phyloP scores from a whole-genome alignment of 2,888 invertebrate species.

The Acanthoscelides obtectus region DNA sequence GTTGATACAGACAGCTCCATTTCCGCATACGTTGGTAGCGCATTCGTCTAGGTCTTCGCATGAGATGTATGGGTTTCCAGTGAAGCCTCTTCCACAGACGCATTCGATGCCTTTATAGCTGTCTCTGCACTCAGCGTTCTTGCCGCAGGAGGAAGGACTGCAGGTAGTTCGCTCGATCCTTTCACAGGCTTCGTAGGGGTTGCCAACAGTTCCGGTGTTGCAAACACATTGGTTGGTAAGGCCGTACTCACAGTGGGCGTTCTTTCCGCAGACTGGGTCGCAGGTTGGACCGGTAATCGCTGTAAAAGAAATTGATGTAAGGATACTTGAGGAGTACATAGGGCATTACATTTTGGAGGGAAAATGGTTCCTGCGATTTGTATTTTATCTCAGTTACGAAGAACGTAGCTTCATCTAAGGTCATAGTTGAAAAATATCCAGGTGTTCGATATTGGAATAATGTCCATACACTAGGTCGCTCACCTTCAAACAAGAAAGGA shows the following conservation, averaged over 20 bases:
- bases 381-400: too few species aligned
- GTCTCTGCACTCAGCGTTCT: conserved; percentile 74
- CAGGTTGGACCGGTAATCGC: conserved; percentile 75
- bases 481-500: too few species aligned
- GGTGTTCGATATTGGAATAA: too few species aligned
- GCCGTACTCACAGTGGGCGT: conserved; percentile 85
- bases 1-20: conserved; percentile 86
- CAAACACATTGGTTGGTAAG: conserved; percentile 74
- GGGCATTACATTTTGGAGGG: too few species aligned
- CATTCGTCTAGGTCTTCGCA: conserved; percentile 86
- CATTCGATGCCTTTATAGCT: conserved; percentile 73
- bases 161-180: conserved; percentile 68
- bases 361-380: too few species aligned
- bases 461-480: too few species aligned
- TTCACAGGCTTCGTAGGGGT: conserved; percentile 80
- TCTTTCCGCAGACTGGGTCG: conserved; percentile 72
- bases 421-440: too few species aligned
- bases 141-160: conserved; percentile 67
- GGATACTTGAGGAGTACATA: too few species aligned
- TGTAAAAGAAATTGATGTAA: conserved; percentile 42
- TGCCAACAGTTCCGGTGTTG: conserved; percentile 77
- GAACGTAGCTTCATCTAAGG: too few species aligned
- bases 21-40: conserved; percentile 70
- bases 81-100: conserved; percentile 74
- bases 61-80: conserved; percentile 78